A percentile compares a stretch with the other conserved stretches of the same genome.
Evolutionary conservation across 2,888 invertebrate species (phyloP).

Genomic region (Busseola fusca): DNA sequence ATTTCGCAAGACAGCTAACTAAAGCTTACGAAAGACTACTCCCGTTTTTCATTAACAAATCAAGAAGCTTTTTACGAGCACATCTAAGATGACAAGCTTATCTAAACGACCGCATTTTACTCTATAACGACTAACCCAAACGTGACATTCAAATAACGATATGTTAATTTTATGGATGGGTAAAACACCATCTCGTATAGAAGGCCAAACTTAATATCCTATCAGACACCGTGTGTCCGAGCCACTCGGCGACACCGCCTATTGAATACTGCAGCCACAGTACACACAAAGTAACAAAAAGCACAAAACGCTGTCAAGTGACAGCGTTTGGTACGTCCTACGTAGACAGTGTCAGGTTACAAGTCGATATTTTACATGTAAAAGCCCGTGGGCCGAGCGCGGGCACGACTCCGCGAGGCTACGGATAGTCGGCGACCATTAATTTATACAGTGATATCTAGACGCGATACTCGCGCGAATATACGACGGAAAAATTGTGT

Average conservation of each 20-base stretch:
- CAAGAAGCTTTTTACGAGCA: slow-evolving; percentile 24
- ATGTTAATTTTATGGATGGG: slow-evolving; percentile 41
- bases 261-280: slow-evolving; percentile 28
- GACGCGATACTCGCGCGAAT: slow-evolving; percentile 50
- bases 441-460: slow-evolving; percentile 56
- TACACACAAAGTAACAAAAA: slow-evolving; percentile 49
- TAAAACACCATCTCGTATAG: slow-evolving; percentile 29
- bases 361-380: slow-evolving; percentile 67
- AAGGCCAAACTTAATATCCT: slow-evolving; percentile 17
- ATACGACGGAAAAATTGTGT: slow-evolving; percentile 52
- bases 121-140: slow-evolving; percentile 13
- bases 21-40: not conserved
- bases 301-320: slow-evolving; percentile 45
- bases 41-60: slow-evolving; percentile 16
- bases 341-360: slow-evolving; percentile 68
- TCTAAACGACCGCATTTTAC: slow-evolving; percentile 32
- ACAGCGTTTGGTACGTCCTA: slow-evolving; percentile 61
- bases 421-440: slow-evolving; percentile 43
- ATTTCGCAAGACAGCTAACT: not conserved
- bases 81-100: slow-evolving; percentile 25
- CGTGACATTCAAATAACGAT: slow-evolving; percentile 27
- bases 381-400: slow-evolving; percentile 56
- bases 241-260: slow-evolving; percentile 6
- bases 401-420: slow-evolving; percentile 24
- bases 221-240: slow-evolving; percentile 16